These are phyloP conservation scores for Bagarius yarrelli DNA, from an alignment of 2,113 vertebrate genomes.

Conservation along the genomic window DNA sequence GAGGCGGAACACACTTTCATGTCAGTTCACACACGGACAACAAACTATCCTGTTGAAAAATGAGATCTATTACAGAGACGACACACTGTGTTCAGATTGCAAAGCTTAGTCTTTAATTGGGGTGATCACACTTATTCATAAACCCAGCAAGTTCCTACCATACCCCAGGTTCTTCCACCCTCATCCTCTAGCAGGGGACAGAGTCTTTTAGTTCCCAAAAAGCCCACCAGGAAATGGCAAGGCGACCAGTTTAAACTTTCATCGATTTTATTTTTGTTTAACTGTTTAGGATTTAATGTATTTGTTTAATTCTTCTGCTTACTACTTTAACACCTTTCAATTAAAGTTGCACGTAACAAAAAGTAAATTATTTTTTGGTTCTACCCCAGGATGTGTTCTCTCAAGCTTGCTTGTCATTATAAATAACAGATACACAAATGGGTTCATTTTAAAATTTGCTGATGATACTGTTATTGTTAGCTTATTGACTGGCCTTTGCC, in stretches of 20 bases:
- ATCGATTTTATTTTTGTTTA: not conserved
- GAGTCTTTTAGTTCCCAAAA: conserved; percentile 24
- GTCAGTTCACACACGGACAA: conserved; percentile 60
- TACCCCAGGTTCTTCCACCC: conserved; percentile 23
- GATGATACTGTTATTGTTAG: no score
- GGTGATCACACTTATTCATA: conserved; percentile 44
- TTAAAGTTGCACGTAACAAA: no score
- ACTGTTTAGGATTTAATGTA: not conserved
- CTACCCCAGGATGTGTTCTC: no score
- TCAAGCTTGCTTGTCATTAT: no score
- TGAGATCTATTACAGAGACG: conserved; percentile 62
- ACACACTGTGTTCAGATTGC: conserved; percentile 54
- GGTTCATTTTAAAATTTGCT: no score
- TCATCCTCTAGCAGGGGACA: not conserved
- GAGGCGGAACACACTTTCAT: conserved; percentile 66
- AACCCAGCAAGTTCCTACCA: conserved; percentile 3
- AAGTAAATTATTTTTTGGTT: no score
- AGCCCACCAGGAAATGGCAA: not conserved
- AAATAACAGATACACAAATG: no score
- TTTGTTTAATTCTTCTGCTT: not conserved
- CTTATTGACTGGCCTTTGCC: no score
- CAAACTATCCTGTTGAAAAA: conserved; percentile 64
- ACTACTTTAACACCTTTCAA: no score
- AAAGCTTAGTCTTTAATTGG: conserved; percentile 58
- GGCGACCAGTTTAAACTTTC: not conserved